A percentile compares a stretch with the other conserved stretches of the same genome.
phyloP scores from a whole-genome alignment of 2,113 vertebrate species.

The Aegypius monachus region DNA sequence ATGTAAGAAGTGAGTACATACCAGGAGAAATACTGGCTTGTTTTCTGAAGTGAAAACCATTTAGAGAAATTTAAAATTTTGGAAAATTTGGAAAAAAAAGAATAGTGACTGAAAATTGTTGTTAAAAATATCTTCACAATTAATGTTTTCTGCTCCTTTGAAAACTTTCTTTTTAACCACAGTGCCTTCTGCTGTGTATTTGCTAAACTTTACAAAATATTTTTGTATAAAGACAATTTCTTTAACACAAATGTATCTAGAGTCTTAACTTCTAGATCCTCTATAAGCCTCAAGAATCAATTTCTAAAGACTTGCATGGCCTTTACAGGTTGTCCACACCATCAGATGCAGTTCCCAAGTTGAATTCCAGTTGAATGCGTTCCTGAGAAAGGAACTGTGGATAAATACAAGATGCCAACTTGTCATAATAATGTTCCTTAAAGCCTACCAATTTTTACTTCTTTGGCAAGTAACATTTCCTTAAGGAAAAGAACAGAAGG shows the following conservation, averaged over 20 bases:
- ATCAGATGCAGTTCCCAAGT: background rate
- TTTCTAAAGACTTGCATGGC: background rate
- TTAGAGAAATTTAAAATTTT: background rate
- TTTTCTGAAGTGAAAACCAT: background rate
- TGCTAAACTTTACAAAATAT: background rate
- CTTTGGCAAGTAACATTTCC: conserved; percentile 51
- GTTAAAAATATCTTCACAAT: background rate
- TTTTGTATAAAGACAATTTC: background rate
- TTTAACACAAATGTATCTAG: background rate
- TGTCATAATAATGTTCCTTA: conserved; percentile 35
- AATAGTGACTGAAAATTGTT: background rate
- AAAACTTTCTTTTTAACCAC: background rate
- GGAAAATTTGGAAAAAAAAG: background rate
- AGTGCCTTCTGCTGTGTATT: background rate
- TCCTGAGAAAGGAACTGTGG: background rate
- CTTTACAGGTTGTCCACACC: background rate
- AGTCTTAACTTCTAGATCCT: background rate
- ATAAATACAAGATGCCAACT: conserved; percentile 27
- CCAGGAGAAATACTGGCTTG: background rate
- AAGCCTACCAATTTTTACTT: background rate
- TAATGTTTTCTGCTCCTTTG: background rate
- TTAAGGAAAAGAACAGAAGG: conserved; percentile 9
- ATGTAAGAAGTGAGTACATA: background rate
- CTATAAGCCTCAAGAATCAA: background rate
- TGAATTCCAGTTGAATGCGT: background rate